These are phyloP conservation scores for Drosophila pseudoobscura DNA, from an alignment of 1,140 invertebrate genomes.

Conservation along the genomic window DNA sequence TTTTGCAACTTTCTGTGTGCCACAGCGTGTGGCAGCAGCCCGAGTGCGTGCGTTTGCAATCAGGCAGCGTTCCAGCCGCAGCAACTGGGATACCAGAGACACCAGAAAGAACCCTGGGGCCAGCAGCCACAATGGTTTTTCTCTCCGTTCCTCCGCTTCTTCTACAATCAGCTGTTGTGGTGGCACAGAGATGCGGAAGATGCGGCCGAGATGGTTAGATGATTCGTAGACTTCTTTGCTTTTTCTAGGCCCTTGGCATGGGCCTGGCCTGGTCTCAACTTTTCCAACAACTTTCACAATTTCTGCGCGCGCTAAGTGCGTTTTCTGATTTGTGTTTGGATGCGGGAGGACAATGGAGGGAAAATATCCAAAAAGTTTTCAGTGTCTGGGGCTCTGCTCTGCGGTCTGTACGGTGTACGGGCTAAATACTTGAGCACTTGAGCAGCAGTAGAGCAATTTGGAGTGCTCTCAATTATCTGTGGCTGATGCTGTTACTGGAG, in stretches of 20 bases:
- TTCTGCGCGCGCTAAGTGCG: slow-evolving; percentile 62
- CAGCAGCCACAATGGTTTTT: slow-evolving; percentile 8
- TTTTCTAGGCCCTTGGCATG: slow-evolving; percentile 21
- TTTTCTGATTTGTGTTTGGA: slow-evolving; percentile 65
- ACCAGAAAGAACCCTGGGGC: slow-evolving; percentile 36
- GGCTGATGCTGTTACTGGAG: neutral
- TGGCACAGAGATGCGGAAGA: slow-evolving; percentile 9
- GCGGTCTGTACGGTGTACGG: slow-evolving; percentile 7
- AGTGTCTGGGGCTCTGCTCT: slow-evolving; percentile 1
- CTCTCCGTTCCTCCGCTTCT: slow-evolving; percentile 24
- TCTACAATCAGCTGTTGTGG: slow-evolving; percentile 28
- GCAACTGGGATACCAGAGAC: slow-evolving; percentile 10
- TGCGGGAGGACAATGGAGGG: slow-evolving; percentile 14
- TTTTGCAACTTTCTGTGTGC: slow-evolving; percentile 45
- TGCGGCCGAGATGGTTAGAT: neutral
- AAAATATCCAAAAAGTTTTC: slow-evolving; percentile 26
- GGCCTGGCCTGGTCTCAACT: slow-evolving; percentile 48
- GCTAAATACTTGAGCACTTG: slow-evolving; percentile 32
- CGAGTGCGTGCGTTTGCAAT: slow-evolving; percentile 65
- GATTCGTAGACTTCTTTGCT: slow-evolving; percentile 7
- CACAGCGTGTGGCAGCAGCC: slow-evolving; percentile 61
- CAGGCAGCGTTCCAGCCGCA: slow-evolving; percentile 36
- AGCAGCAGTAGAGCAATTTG: slow-evolving; percentile 7
- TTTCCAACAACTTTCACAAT: slow-evolving; percentile 70
- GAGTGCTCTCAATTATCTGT: slow-evolving; percentile 33